These are phyloP conservation scores for Strigamia maritima DNA, from an alignment of 2,888 invertebrate genomes.

Conservation along the genomic window DNA sequence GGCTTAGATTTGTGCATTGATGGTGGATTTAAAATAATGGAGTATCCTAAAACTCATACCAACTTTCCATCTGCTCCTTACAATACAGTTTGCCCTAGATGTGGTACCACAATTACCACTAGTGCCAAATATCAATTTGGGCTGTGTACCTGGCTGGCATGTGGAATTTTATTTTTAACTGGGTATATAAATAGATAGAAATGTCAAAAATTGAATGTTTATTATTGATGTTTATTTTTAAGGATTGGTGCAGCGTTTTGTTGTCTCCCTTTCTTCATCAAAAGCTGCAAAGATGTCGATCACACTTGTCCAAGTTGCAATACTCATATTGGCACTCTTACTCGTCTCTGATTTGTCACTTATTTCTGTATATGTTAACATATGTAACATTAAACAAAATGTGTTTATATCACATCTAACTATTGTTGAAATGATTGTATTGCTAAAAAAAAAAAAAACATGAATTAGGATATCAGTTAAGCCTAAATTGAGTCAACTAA, in stretches of 20 bases:
- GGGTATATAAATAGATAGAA: not conserved
- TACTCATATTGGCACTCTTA: not conserved
- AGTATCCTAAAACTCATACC: no score
- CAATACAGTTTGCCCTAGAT: not conserved
- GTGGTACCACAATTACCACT: not conserved
- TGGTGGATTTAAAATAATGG: not conserved
- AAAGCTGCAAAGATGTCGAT: constrained; percentile 1
- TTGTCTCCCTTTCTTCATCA: not conserved
- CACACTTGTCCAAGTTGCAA: not conserved
- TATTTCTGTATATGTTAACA: no score
- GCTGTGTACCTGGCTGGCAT: not conserved
- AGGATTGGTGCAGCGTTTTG: not conserved
- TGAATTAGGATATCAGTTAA: not conserved
- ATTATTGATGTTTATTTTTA: not conserved
- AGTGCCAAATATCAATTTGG: not conserved
- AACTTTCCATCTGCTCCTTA: not conserved
- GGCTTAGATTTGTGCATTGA: not conserved
- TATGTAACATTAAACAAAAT: no score
- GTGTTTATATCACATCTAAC: no score
- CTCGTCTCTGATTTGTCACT: not conserved
- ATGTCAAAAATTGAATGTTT: not conserved
- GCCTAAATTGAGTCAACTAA: not conserved
- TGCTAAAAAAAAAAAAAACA: no score
- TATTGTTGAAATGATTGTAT: no score
- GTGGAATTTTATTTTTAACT: not conserved